phyloP scores from a whole-genome alignment of 2,888 invertebrate genomes.

The Clepsis dumicolana region DNA sequence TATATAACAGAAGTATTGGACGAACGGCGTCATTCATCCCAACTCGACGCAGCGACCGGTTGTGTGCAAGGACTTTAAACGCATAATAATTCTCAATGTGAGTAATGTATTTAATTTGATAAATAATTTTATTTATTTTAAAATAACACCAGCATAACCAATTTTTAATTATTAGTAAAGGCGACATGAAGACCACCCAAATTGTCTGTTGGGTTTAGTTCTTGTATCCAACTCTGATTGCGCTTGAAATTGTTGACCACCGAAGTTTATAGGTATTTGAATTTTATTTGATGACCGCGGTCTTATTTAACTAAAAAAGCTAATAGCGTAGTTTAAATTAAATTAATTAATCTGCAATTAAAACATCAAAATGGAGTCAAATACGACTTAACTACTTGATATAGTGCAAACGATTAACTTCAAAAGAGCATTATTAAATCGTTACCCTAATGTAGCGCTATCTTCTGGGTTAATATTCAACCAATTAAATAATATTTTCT shows the following conservation, averaged over 20 bases:
- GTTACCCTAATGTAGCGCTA: not conserved
- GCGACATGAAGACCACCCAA: too few relatives aligned
- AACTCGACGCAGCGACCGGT: not conserved
- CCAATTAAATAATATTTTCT: too few relatives aligned
- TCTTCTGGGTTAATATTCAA: not conserved
- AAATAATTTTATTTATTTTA: not conserved
- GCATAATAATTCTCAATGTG: conserved; percentile 8
- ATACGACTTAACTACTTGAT: not conserved
- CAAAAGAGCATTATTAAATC: not conserved
- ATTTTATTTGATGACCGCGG: too few relatives aligned
- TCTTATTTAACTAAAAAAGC: too few relatives aligned
- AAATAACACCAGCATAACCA: not conserved
- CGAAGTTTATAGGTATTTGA: too few relatives aligned
- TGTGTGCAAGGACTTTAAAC: conserved; percentile 11
- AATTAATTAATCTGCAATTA: too few relatives aligned
- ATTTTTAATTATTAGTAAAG: too few relatives aligned
- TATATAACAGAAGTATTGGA: conserved; percentile 20
- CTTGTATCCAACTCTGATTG: too few relatives aligned
- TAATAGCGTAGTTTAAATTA: too few relatives aligned
- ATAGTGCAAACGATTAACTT: not conserved
- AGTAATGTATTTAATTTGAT: conserved; percentile 8
- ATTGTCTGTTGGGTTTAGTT: too few relatives aligned
- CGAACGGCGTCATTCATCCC: conserved; percentile 21
- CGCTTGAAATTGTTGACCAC: too few relatives aligned
- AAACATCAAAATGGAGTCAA: too few relatives aligned